Conservation (phyloP, 2,797 vertebrate species). For the Taeniopygia guttata region DNA sequence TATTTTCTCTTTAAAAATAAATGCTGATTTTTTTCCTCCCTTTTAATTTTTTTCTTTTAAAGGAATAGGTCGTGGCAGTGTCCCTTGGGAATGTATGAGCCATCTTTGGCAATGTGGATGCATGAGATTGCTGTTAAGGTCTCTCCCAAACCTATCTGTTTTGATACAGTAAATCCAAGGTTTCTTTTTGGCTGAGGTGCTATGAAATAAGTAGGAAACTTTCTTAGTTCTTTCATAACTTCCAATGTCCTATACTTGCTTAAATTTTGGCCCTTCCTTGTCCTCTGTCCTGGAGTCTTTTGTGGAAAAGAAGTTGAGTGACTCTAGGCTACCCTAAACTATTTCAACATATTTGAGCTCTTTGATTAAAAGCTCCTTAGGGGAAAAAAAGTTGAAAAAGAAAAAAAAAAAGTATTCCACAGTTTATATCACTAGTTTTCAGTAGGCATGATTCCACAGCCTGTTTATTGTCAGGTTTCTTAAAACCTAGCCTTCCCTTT, state of each 20-base stretch:
- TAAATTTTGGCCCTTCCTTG: neutral
- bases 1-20: slow-evolving; percentile 59
- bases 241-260: neutral
- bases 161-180: neutral
- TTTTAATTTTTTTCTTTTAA: neutral
- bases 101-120: neutral
- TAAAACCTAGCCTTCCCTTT: neutral
- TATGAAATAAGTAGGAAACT: neutral
- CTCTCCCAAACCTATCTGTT: neutral
- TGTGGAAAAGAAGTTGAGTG: neutral
- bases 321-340: neutral
- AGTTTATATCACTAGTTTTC: neutral
- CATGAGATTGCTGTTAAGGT: neutral
- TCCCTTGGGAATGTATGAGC: neutral
- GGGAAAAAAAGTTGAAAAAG: neutral
- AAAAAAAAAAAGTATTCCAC: neutral
- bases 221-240: neutral
- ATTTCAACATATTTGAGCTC: neutral
- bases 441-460: neutral
- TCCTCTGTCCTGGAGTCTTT: neutral
- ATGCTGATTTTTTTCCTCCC: neutral
- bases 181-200: neutral
- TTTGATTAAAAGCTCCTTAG: neutral
- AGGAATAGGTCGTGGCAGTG: slow-evolving; percentile 1
- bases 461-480: neutral